phyloP scores from a whole-genome alignment of 1,140 invertebrate genomes.

The Polypedilum pembai region DNA sequence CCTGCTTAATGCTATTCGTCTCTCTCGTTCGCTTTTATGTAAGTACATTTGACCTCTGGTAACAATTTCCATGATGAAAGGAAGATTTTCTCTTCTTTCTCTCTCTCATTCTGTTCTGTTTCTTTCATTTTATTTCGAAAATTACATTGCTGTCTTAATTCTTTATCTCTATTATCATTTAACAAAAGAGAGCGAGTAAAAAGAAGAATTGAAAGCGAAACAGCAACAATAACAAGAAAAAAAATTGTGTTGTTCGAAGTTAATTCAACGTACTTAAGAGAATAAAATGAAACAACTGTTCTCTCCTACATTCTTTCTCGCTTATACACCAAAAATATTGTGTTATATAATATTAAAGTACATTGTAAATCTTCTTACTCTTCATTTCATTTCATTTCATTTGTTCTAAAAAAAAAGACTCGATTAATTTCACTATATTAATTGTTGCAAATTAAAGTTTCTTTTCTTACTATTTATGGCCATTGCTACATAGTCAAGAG shows the following conservation, averaged over 20 bases:
- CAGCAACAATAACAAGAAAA: background rate
- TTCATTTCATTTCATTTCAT: too few relatives aligned
- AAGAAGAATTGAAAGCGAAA: too few relatives aligned
- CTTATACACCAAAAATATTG: background rate
- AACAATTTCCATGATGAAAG: background rate
- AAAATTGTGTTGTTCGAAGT: slow-evolving; percentile 13
- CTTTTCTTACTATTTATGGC: too few relatives aligned
- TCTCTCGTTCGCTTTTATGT: background rate
- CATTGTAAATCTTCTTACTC: too few relatives aligned
- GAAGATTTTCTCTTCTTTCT: background rate
- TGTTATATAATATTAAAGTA: too few relatives aligned
- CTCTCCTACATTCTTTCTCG: background rate
- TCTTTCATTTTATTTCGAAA: background rate
- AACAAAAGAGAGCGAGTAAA: background rate
- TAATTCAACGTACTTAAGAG: background rate
- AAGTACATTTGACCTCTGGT: slow-evolving; percentile 16
- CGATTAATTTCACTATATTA: too few relatives aligned
- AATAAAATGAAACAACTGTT: background rate
- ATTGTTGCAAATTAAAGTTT: too few relatives aligned
- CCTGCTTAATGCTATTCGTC: background rate
- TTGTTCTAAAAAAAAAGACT: too few relatives aligned
- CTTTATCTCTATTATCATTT: background rate
- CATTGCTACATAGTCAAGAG: too few relatives aligned
- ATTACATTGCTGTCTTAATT: slow-evolving; percentile 14
- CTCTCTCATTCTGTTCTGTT: background rate